A percentile compares a stretch with the other conserved stretches of the same genome.
phyloP scores from a whole-genome alignment of 1,140 invertebrate species.

The Drosophila orena region DNA sequence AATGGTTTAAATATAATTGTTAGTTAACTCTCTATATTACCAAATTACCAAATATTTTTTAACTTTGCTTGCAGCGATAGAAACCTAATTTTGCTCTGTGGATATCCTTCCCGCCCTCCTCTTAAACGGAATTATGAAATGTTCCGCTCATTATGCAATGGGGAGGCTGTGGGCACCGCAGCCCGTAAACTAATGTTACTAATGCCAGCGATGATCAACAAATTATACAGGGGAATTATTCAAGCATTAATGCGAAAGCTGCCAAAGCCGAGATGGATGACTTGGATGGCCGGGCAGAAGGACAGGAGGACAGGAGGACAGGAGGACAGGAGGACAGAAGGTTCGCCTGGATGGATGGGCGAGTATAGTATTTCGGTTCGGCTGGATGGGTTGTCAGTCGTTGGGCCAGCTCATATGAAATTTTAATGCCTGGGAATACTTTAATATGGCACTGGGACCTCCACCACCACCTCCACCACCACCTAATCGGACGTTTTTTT shows the following conservation, averaged over 20 bases:
- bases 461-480: constrained; percentile 8
- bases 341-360: constrained; percentile 38
- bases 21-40: too few species aligned
- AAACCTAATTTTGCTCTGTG: not conserved
- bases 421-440: constrained; percentile 80
- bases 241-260: constrained; percentile 78
- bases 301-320: too few species aligned
- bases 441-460: constrained; percentile 69
- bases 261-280: constrained; percentile 79
- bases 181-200: constrained; percentile 70
- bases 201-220: constrained; percentile 64
- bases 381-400: constrained; percentile 47
- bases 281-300: constrained; percentile 21
- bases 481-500: constrained; percentile 23
- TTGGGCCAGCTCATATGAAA: constrained; percentile 65
- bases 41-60: too few species aligned
- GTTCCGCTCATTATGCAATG: constrained; percentile 50
- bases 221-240: constrained; percentile 72
- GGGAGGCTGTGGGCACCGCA: constrained; percentile 10
- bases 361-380: constrained; percentile 37
- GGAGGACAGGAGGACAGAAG: constrained; percentile 12
- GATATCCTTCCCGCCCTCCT: not conserved
- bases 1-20: too few species aligned
- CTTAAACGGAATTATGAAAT: constrained; percentile 37
- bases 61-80: not conserved